A percentile compares a stretch with the other conserved stretches of the same genome.
Evolutionary conservation across 2,888 invertebrate genomes (phyloP).

Genomic region (Metacarcinus magister): DNA sequence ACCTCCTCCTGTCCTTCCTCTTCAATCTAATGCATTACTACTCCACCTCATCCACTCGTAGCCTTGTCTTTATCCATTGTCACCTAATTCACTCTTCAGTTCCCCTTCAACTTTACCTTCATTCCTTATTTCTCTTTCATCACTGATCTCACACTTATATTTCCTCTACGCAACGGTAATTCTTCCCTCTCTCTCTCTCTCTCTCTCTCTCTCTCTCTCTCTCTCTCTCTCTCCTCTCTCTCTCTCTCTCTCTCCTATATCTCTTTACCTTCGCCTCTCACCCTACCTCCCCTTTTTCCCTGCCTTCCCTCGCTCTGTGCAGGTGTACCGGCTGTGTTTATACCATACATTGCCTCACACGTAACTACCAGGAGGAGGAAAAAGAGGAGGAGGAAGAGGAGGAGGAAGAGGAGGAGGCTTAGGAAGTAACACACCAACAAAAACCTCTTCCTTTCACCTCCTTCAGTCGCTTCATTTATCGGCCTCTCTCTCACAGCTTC

Average conservation of each 20-base stretch:
- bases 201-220: background rate
- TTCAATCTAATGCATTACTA: background rate
- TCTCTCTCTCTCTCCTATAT: background rate
- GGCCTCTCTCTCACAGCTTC: background rate
- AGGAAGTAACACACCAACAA: background rate
- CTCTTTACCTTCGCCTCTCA: background rate
- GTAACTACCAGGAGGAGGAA: background rate
- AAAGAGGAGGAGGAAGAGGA: slow-evolving; percentile 16
- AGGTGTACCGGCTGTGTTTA: background rate
- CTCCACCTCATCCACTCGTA: background rate
- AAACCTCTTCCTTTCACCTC: background rate
- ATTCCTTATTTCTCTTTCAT: background rate
- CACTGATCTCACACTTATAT: background rate
- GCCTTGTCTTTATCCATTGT: background rate
- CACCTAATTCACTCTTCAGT: background rate
- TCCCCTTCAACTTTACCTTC: background rate
- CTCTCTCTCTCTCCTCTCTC: slow-evolving; percentile 26
- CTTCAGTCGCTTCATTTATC: background rate
- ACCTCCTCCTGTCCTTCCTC: background rate
- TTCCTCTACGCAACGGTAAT: background rate
- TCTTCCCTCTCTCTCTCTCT: slow-evolving; percentile 34
- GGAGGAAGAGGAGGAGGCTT: slow-evolving; percentile 8
- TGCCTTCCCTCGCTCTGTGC: background rate
- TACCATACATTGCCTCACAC: background rate
- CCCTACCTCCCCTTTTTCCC: too few relatives aligned